phyloP scores from a whole-genome alignment of 2,113 vertebrate species.

The cattle (Bos taurus) region DNA sequence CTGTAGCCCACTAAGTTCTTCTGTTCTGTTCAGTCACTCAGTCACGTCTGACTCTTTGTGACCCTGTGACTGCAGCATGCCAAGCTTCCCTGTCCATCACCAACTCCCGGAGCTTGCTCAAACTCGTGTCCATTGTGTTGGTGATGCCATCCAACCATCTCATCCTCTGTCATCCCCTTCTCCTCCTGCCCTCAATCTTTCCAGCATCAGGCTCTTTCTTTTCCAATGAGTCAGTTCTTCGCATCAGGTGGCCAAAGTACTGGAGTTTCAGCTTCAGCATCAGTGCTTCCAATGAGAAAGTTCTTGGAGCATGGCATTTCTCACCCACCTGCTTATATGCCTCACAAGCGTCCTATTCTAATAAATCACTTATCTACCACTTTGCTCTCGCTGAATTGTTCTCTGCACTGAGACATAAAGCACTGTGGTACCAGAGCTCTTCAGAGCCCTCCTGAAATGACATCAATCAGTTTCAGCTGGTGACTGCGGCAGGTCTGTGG shows the following conservation, averaged over 20 bases:
- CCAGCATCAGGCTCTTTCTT: neutral
- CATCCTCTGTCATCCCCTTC: neutral
- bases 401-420: neutral
- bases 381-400: neutral
- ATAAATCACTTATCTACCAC: neutral
- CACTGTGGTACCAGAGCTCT: neutral
- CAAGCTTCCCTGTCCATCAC: neutral
- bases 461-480: neutral
- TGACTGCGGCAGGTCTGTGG: neutral
- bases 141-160: neutral
- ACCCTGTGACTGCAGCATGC: neutral
- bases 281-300: no score
- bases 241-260: neutral
- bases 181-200: neutral
- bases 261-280: no score
- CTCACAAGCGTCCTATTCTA: no score
- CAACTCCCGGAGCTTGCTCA: neutral
- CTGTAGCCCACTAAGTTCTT: neutral
- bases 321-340: no score
- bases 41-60: neutral
- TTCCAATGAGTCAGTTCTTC: neutral
- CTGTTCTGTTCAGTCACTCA: neutral
- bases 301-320: no score
- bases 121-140: neutral
- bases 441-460: neutral